phyloP scores from a whole-genome alignment of 2,113 vertebrate genomes.

The Grammomys dolichurus region DNA sequence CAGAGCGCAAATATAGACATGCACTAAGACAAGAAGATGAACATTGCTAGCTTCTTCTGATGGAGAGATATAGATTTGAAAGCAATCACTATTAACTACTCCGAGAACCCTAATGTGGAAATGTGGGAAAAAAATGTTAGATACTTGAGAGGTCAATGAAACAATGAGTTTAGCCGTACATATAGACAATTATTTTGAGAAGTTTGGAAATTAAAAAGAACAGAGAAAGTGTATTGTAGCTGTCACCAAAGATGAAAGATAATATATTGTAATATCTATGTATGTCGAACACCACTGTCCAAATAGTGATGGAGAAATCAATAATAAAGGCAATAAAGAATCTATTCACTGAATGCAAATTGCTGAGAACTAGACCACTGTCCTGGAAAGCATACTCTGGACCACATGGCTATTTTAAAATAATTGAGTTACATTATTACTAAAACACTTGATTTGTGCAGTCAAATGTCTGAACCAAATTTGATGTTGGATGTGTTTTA shows the following conservation, averaged over 20 bases:
- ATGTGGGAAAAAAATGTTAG: neutral
- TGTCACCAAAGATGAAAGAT: neutral
- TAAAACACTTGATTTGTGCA: neutral
- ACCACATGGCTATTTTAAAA: conserved; percentile 17
- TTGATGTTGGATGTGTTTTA: neutral
- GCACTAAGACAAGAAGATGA: neutral
- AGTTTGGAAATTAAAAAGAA: neutral
- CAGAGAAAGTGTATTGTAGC: neutral
- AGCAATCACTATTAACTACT: neutral
- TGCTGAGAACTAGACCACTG: neutral
- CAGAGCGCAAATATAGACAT: neutral
- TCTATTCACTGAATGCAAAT: neutral
- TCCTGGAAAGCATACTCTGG: neutral
- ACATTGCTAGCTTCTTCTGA: neutral
- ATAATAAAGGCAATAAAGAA: neutral
- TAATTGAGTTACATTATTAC: neutral
- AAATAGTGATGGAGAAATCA: neutral
- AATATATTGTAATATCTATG: neutral
- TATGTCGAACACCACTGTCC: neutral
- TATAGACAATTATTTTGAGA: conserved; percentile 1
- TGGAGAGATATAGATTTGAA: neutral
- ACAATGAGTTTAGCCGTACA: neutral
- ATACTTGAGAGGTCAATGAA: neutral
- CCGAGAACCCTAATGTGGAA: neutral
- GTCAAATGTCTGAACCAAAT: neutral